phyloP scores from a whole-genome alignment of 2,113 vertebrate genomes.

The Aspiorhynchus laticeps region DNA sequence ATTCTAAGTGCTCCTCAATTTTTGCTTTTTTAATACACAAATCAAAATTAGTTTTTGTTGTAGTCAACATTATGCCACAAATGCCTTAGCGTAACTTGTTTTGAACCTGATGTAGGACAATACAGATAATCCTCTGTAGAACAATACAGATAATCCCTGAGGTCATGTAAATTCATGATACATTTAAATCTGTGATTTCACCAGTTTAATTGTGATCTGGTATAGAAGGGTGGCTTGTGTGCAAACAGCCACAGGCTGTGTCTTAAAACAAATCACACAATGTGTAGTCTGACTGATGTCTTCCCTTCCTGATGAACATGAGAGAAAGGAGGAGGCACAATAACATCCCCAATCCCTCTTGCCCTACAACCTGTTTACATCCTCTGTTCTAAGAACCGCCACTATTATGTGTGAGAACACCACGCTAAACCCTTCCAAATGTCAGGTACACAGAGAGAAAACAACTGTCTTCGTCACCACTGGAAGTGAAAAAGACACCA shows the following conservation, averaged over 20 bases:
- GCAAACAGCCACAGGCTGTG: background rate
- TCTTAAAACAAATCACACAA: background rate
- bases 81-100: background rate
- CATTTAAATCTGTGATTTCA: background rate
- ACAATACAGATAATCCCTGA: background rate
- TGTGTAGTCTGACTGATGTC: constrained; percentile 30
- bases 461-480: constrained; percentile 29
- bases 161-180: background rate
- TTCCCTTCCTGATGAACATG: constrained; percentile 53
- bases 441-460: constrained; percentile 60
- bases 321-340: constrained; percentile 40
- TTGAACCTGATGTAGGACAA: background rate
- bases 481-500: background rate
- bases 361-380: constrained; percentile 68
- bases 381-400: constrained; percentile 49
- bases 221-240: background rate
- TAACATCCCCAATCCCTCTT: constrained; percentile 56
- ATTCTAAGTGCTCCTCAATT: background rate
- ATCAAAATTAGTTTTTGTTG: background rate
- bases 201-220: background rate
- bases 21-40: background rate
- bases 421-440: constrained; percentile 47
- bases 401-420: constrained; percentile 47
- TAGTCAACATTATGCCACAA: background rate
- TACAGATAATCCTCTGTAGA: background rate